A percentile compares a stretch with the other conserved stretches of the same genome.
Evolutionary conservation across 2,797 vertebrate species (phyloP).

Genomic region (Fundulus diaphanus): DNA sequence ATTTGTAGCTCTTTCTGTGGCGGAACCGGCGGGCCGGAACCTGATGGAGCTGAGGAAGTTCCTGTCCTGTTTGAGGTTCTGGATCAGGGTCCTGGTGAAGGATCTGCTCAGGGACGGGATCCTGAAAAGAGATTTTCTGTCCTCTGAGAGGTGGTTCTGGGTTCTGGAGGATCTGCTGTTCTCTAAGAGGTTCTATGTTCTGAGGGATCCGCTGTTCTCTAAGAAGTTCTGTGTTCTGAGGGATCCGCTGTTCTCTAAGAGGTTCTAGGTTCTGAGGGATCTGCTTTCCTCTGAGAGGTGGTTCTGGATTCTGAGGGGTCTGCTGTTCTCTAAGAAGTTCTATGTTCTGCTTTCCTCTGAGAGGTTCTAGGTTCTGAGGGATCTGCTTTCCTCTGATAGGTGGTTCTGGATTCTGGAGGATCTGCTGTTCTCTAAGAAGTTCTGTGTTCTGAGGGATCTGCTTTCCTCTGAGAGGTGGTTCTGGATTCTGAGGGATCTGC

Average conservation of each 20-base stretch:
- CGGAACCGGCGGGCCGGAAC: not conserved
- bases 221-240: too few species aligned
- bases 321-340: not conserved
- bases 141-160: not conserved
- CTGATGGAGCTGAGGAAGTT: not conserved
- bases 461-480: too few species aligned
- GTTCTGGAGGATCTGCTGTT: too few species aligned
- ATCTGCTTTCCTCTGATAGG: not conserved
- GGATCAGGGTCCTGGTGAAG: not conserved
- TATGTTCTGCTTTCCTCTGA: not conserved
- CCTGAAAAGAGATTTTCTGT: not conserved
- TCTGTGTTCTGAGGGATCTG: not conserved
- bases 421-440: not conserved
- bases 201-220: not conserved
- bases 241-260: not conserved
- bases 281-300: not conserved
- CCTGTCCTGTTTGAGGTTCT: conserved; percentile 1
- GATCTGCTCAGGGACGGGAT: not conserved
- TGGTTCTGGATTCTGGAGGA: not conserved
- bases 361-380: not conserved
- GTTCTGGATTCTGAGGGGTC: not conserved
- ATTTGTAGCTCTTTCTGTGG: conserved; percentile 64
- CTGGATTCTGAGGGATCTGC: not conserved
- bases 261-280: not conserved
- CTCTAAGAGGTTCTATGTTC: not conserved